Conservation (phyloP, 1,140 invertebrate genomes). For the Microplitis mediator region DNA sequence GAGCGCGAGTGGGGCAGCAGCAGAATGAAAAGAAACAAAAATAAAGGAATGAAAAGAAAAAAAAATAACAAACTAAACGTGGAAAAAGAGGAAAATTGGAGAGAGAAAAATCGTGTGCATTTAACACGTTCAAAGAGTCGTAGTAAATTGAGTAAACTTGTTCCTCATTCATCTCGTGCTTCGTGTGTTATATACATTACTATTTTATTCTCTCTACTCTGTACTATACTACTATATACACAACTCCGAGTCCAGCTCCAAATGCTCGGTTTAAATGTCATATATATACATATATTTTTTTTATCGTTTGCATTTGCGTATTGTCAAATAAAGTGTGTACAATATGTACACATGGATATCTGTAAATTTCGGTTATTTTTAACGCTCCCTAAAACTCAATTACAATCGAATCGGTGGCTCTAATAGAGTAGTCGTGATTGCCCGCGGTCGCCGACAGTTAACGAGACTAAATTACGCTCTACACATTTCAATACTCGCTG, state of each 20-base stretch:
- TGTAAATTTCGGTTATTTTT: neutral
- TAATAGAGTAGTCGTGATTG: slow-evolving; percentile 7
- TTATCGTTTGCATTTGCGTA: neutral
- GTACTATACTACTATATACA: no score
- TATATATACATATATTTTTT: neutral
- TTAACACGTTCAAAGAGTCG: slow-evolving; percentile 10
- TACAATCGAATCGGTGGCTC: slow-evolving; percentile 2
- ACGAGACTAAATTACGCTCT: slow-evolving; percentile 10
- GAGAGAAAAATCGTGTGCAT: slow-evolving; percentile 3
- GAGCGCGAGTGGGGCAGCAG: neutral
- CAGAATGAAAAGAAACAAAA: neutral
- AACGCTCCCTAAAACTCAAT: slow-evolving; percentile 11
- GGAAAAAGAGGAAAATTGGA: neutral
- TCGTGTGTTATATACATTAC: neutral
- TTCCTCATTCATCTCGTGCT: slow-evolving; percentile 11
- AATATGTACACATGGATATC: neutral
- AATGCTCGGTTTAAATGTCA: no score
- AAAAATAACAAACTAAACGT: neutral
- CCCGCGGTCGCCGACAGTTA: slow-evolving; percentile 1
- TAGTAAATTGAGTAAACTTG: slow-evolving; percentile 17
- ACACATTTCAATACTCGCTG: neutral
- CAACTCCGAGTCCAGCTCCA: no score
- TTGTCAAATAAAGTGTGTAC: neutral
- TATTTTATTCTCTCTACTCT: neutral
- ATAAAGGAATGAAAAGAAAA: neutral